These are phyloP conservation scores for Corythaeola cristata DNA, from an alignment of 2,113 vertebrate species.

Conservation along the genomic window DNA sequence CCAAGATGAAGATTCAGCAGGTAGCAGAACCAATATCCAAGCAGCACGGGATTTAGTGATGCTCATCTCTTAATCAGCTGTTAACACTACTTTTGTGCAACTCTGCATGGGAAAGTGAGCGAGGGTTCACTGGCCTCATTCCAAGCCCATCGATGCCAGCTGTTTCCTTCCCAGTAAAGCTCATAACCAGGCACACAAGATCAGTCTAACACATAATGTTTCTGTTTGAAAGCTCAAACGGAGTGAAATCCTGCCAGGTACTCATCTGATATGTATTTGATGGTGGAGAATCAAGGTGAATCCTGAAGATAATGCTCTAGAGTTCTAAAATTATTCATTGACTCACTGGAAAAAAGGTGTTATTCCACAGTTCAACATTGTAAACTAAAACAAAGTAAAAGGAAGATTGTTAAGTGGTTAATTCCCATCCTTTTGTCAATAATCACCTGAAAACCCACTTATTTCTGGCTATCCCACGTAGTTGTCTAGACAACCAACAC, in stretches of 20 bases:
- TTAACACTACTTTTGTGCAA: accelerated
- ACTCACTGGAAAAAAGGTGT: not conserved
- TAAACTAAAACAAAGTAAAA: not conserved
- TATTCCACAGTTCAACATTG: not conserved
- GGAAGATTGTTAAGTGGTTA: not conserved
- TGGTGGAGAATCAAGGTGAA: not conserved
- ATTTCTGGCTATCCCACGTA: not conserved
- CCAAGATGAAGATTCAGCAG: not conserved
- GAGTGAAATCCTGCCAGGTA: not conserved
- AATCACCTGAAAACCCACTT: not conserved
- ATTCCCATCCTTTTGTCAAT: not conserved
- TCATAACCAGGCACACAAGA: not conserved
- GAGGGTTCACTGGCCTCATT: not conserved
- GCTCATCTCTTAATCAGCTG: not conserved
- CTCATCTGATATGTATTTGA: not conserved
- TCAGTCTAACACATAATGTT: not conserved
- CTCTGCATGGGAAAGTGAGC: not conserved
- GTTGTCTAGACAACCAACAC: constrained; percentile 19
- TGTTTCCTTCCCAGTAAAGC: not conserved
- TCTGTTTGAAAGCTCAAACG: not conserved
- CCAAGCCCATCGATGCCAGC: not conserved
- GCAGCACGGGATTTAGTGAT: not conserved
- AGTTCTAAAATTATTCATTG: not conserved
- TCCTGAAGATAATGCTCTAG: not conserved
- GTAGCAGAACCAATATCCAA: not conserved